A percentile compares a stretch with the other conserved stretches of the same genome.
These are phyloP conservation scores for Escarpia spicata DNA, from an alignment of 2,888 invertebrate genomes.

Conservation along the genomic window DNA sequence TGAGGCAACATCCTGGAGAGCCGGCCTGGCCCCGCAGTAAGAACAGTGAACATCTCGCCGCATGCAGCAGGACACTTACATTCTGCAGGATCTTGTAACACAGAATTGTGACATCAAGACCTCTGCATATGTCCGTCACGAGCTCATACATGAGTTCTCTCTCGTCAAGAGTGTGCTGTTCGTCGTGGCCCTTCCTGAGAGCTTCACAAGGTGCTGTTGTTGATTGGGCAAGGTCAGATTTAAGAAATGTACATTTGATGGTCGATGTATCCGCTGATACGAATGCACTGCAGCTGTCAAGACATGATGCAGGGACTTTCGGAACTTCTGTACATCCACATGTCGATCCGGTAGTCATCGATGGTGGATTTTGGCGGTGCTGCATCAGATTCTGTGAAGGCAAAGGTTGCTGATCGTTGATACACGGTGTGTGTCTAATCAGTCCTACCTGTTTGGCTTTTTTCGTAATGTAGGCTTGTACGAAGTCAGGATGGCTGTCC, in stretches of 20 bases:
- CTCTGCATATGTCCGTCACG: slow-evolving; percentile 64
- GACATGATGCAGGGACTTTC: not conserved
- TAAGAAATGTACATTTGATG: not conserved
- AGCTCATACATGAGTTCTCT: slow-evolving; percentile 64
- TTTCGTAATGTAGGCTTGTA: slow-evolving; percentile 90
- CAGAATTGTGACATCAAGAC: slow-evolving; percentile 62
- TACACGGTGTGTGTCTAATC: not conserved
- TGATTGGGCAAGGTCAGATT: not conserved
- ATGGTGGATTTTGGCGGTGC: not conserved
- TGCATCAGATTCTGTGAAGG: not conserved
- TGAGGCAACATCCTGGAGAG: slow-evolving; percentile 71
- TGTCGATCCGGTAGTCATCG: not conserved
- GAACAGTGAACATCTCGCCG: slow-evolving; percentile 63
- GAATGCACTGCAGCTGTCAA: not conserved
- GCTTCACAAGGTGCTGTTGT: slow-evolving; percentile 60
- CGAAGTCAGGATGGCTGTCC: slow-evolving; percentile 95
- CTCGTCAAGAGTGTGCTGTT: slow-evolving; percentile 61
- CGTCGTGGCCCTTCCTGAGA: slow-evolving; percentile 69
- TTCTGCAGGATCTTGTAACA: slow-evolving; percentile 65
- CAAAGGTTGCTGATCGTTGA: not conserved
- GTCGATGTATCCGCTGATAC: not conserved
- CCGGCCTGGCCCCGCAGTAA: slow-evolving; percentile 64
- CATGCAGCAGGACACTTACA: slow-evolving; percentile 61
- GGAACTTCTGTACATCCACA: not conserved
- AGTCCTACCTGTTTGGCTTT: slow-evolving; percentile 74